These are phyloP conservation scores for Drosophila athabasca DNA, from an alignment of 1,140 invertebrate genomes.

Conservation along the genomic window DNA sequence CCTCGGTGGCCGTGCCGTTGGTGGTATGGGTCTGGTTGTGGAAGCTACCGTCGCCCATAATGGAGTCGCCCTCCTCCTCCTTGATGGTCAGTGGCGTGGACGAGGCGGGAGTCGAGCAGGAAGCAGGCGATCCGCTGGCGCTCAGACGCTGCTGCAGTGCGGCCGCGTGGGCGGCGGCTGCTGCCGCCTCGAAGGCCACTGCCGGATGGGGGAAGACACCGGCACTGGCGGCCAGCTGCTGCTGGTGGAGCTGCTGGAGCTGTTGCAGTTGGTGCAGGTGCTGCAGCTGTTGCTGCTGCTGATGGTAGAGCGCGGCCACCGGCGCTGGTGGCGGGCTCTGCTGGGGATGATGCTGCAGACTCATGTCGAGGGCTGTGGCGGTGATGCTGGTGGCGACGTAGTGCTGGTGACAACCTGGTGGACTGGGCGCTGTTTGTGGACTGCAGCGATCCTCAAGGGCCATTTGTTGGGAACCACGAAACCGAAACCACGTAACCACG, in stretches of 20 bases:
- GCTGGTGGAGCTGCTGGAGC: constrained; percentile 77
- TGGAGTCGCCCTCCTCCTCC: constrained; percentile 80
- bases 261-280: constrained; percentile 78
- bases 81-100: constrained; percentile 76
- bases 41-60: constrained; percentile 78
- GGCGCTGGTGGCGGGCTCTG: constrained; percentile 27
- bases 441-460: constrained; percentile 87
- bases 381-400: constrained; percentile 26
- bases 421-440: constrained; percentile 86
- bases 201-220: constrained; percentile 77
- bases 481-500: not conserved
- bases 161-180: constrained; percentile 66
- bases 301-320: constrained; percentile 59
- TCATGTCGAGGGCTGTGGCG: constrained; percentile 66
- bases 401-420: constrained; percentile 63
- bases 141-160: constrained; percentile 68
- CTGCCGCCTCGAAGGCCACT: constrained; percentile 61
- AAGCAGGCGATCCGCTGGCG: constrained; percentile 65
- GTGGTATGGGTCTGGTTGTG: constrained; percentile 70
- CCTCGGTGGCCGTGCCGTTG: constrained; percentile 56
- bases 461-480: constrained; percentile 75
- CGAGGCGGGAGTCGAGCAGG: constrained; percentile 73
- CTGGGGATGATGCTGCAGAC: constrained; percentile 51
- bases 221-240: constrained; percentile 67
- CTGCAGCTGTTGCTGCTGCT: constrained; percentile 78